These are phyloP conservation scores for Cerastoderma edule DNA, from an alignment of 2,888 invertebrate species.

Conservation along the genomic window DNA sequence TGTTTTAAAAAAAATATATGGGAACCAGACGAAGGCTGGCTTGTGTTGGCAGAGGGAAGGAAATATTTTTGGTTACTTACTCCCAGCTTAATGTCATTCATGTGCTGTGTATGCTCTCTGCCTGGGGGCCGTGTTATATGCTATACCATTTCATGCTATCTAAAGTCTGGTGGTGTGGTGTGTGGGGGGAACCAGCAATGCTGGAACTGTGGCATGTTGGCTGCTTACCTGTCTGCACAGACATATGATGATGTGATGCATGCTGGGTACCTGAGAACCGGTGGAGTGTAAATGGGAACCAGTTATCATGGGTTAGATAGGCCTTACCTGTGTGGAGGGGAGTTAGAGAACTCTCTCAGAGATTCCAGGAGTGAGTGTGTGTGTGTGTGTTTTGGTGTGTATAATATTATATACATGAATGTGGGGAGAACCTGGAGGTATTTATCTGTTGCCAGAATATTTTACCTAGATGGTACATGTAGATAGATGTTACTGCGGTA, in stretches of 20 bases:
- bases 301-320: constrained; percentile 23
- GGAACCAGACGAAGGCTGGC: constrained; percentile 28
- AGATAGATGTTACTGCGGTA: neutral
- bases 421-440: too few relatives aligned
- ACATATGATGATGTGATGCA: neutral
- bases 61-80: constrained; percentile 5
- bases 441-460: neutral
- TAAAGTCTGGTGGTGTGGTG: too few relatives aligned
- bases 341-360: constrained; percentile 4
- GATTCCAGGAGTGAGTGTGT: neutral
- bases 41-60: neutral
- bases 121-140: constrained; percentile 1
- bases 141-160: neutral
- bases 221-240: constrained; percentile 13
- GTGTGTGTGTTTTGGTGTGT: too few relatives aligned
- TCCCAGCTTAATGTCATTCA: constrained; percentile 17
- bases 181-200: constrained; percentile 15
- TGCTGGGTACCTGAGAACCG: constrained; percentile 14
- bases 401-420: too few relatives aligned
- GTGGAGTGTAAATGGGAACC: neutral
- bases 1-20: constrained; percentile 25
- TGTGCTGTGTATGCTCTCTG: neutral
- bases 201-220: constrained; percentile 9
- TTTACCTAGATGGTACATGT: constrained; percentile 4
- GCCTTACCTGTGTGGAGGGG: constrained; percentile 7